Percentiles rank a stretch among this genome's conserved stretches.
These are phyloP conservation scores for Galago senegalensis DNA, from an alignment of 2,797 vertebrate genomes.

Conservation along the genomic window DNA sequence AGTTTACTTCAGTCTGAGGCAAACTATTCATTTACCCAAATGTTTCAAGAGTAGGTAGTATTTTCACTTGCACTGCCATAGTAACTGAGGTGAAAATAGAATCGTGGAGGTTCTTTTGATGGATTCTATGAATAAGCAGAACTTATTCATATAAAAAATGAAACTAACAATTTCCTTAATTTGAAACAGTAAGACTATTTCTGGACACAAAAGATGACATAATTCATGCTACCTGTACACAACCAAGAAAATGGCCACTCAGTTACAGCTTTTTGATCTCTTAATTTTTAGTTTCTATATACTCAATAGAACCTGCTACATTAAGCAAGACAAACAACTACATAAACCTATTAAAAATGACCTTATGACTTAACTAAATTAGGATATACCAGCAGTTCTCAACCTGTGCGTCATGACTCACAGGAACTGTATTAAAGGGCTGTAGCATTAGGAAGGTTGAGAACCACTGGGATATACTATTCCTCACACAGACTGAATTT, in stretches of 20 bases:
- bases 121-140: not conserved
- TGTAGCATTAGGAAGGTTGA: too few relatives aligned
- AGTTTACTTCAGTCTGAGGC: not conserved
- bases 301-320: not conserved
- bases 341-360: not conserved
- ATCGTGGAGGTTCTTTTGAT: not conserved
- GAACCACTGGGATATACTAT: not conserved
- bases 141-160: not conserved
- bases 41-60: constrained; percentile 38
- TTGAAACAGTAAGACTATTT: not conserved
- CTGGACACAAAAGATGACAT: constrained; percentile 2
- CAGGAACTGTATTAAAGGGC: too few relatives aligned
- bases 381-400: not conserved
- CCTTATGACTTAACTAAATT: not conserved
- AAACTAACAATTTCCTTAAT: constrained; percentile 27
- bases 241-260: not conserved
- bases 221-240: not conserved
- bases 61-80: not conserved
- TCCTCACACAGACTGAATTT: not conserved
- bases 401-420: too few relatives aligned
- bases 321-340: not conserved
- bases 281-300: constrained; percentile 11
- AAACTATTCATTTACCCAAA: constrained; percentile 44
- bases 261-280: not conserved
- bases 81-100: not conserved